Base-by-base conservation (phyloP, 1,140 invertebrate species). In the Bombus waltoni region DNA sequence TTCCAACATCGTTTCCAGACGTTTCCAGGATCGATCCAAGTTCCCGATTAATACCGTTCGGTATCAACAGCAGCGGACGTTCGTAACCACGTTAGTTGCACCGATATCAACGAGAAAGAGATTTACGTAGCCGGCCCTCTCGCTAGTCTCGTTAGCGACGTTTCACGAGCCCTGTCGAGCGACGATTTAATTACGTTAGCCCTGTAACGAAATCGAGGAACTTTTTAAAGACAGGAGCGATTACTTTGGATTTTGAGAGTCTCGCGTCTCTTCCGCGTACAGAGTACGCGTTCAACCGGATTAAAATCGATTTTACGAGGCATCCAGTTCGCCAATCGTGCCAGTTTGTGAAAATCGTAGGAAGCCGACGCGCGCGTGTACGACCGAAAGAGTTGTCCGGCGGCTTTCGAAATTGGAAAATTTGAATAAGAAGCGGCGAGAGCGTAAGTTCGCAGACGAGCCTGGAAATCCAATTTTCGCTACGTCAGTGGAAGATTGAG, bases 401-500 rank as follows among this genome's bases (percentile, higher is more conserved):
- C 62, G 47, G 68, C 35, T 42, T 22, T 2, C 35, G 66, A 42
- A 71, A 84, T 80, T 38, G 83, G 57, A 57, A 47, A 85, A 71
- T 85, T 73, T 80, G 83, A 80, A 85, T 85, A 85, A 85, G 83
- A 85, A 85, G 44, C 73, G 81, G 22, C 32, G 32, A 32, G 32
- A 57, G 38, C 22, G 68, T 80, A 47, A 80, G 80, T 85, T 71
- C 18, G 44, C 62, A n/a, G 65, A 62, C n/a, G 35, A 59, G 83
- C 35, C 1, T n/a, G 68, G 53, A 25, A 65, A 85, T 80, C 57
- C 83, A 80, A 85, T 85, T 85, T 85, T 85, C 83, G 53, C 53
- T 40, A 79, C 83, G 83, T 85, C 83, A 83, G 82, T 77, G 47
- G 73, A 68, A 85, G 57, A 85, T 85, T 66, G 83, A 85, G 83